phyloP scores from a whole-genome alignment of 2,113 vertebrate species.

The Hepsetus odoe region DNA sequence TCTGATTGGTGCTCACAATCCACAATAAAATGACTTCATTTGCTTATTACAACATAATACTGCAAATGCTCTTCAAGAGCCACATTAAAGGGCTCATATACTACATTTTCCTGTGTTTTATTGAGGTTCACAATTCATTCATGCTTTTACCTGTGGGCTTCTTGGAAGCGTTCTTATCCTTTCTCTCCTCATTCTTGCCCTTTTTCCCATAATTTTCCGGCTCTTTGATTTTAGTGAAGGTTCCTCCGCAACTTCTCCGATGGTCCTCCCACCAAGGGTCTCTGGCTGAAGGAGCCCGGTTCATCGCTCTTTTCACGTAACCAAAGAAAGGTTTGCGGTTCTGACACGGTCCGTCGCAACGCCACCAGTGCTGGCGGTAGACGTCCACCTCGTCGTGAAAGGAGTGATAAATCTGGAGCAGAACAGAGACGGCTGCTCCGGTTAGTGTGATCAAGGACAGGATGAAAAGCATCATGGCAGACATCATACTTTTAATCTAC shows the following conservation, averaged over 20 bases:
- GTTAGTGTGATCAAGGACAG: background rate
- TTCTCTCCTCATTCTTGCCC: constrained; percentile 63
- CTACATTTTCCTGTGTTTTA: too few relatives aligned
- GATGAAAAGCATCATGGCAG: too few relatives aligned
- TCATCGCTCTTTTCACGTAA: constrained; percentile 91
- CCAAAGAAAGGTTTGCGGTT: constrained; percentile 83
- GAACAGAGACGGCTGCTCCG: background rate
- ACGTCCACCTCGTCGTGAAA: constrained; percentile 89
- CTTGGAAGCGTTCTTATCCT: constrained; percentile 44
- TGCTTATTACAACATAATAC: too few relatives aligned
- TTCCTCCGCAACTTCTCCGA: constrained; percentile 85
- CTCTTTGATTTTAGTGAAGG: constrained; percentile 88
- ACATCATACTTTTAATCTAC: too few relatives aligned
- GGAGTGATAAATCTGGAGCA: constrained; percentile 85
- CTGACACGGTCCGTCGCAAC: constrained; percentile 88
- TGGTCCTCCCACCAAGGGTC: constrained; percentile 95
- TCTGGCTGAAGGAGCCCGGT: constrained; percentile 85
- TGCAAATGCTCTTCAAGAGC: too few relatives aligned
- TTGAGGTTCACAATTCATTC: too few relatives aligned
- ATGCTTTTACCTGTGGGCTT: constrained; percentile 51
- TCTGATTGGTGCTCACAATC: too few relatives aligned
- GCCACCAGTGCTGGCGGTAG: constrained; percentile 97
- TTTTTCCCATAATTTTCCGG: constrained; percentile 88
- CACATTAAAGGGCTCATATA: too few relatives aligned
- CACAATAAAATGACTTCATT: too few relatives aligned